Conservation (phyloP, 2,888 invertebrate genomes). For the Galeruca laticollis region DNA sequence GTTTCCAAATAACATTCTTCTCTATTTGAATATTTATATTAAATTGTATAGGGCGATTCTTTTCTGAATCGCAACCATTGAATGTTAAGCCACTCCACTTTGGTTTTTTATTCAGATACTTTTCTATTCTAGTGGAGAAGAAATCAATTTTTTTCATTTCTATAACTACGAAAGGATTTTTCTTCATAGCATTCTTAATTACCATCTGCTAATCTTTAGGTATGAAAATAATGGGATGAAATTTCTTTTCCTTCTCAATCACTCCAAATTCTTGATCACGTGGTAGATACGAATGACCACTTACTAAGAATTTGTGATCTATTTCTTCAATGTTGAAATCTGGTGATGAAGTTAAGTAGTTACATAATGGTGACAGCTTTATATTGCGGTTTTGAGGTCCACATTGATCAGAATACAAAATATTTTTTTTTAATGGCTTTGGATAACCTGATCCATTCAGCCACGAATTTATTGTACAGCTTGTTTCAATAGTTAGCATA, state of each 20-base stretch:
- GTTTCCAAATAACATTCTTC: too few species aligned
- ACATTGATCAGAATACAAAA: constrained; percentile 35
- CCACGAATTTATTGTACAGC: too few species aligned
- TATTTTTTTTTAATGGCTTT: too few species aligned
- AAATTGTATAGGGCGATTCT: too few species aligned
- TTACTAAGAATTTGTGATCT: constrained; percentile 31
- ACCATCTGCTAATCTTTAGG: constrained; percentile 35
- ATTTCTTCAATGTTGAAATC: constrained; percentile 21
- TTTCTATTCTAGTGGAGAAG: too few species aligned
- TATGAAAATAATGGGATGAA: constrained; percentile 27
- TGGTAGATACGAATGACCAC: constrained; percentile 40
- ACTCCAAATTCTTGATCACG: constrained; percentile 47
- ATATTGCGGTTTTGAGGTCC: constrained; percentile 47
- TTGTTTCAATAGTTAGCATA: too few species aligned
- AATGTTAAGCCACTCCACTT: too few species aligned
- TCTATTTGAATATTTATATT: too few species aligned
- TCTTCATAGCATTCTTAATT: constrained; percentile 34
- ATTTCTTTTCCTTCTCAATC: constrained; percentile 27
- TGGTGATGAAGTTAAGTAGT: constrained; percentile 40
- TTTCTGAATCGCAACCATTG: too few species aligned
- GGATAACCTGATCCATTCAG: too few species aligned
- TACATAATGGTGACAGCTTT: constrained; percentile 42
- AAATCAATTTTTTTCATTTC: constrained; percentile 26
- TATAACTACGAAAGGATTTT: constrained; percentile 38
- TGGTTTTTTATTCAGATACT: too few species aligned